phyloP scores from a whole-genome alignment of 2,888 invertebrate genomes.

The Drosophila bunnanda region DNA sequence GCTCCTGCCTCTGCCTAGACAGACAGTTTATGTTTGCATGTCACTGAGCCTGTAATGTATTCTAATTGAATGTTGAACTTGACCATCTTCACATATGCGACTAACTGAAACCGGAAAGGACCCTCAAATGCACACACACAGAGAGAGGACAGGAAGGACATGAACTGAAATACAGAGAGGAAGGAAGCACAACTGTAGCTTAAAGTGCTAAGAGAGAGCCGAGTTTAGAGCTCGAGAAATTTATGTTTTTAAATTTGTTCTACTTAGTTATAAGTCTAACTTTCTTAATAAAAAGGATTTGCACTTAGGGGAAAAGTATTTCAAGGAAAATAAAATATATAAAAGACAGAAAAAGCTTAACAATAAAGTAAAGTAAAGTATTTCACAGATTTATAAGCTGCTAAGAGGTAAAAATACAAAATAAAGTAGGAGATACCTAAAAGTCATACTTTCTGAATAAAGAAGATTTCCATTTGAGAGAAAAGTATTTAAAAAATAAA shows the following conservation, averaged over 20 bases:
- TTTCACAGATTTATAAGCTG: too few relatives aligned
- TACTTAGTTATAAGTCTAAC: too few relatives aligned
- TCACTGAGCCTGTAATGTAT: constrained; percentile 77
- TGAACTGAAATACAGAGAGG: constrained; percentile 18
- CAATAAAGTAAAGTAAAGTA: too few relatives aligned
- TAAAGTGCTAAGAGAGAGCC: neutral
- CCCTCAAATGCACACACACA: constrained; percentile 17
- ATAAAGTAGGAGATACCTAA: too few relatives aligned
- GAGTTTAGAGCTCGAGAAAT: neutral
- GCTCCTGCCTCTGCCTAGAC: constrained; percentile 49
- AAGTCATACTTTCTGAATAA: too few relatives aligned
- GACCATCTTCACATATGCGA: constrained; percentile 59
- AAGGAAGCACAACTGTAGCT: constrained; percentile 27
- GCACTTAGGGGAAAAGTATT: neutral
- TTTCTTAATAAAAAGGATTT: neutral
- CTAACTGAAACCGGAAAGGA: constrained; percentile 39
- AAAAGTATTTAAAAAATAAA: too few relatives aligned
- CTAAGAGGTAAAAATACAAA: too few relatives aligned
- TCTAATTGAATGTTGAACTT: constrained; percentile 80
- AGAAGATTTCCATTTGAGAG: too few relatives aligned
- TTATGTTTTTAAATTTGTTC: neutral
- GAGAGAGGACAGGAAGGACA: constrained; percentile 6
- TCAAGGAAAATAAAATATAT: neutral
- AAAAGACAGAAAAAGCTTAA: too few relatives aligned
- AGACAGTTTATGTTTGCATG: constrained; percentile 58